These are phyloP conservation scores for Axis porcinus DNA, from an alignment of 2,113 vertebrate species.

Conservation along the genomic window DNA sequence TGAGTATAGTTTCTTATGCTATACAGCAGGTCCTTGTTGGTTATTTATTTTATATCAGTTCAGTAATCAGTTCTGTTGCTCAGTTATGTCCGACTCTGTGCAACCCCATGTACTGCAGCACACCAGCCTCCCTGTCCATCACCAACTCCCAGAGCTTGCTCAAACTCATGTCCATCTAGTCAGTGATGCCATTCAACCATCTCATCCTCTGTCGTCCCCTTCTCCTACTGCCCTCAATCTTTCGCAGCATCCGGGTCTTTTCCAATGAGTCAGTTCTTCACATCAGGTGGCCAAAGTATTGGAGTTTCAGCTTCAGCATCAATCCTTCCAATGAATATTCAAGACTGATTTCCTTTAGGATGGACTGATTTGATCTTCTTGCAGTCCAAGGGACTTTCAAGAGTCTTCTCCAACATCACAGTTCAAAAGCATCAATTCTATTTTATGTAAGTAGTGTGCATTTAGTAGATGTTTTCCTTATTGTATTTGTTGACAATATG, in stretches of 20 bases:
- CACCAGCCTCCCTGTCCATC: neutral
- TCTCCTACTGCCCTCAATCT: neutral
- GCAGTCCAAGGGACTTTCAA: neutral
- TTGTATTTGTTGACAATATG: neutral
- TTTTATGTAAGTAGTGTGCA: neutral
- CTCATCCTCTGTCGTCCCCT: neutral
- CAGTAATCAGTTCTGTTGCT: neutral
- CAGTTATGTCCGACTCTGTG: neutral
- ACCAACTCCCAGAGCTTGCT: neutral
- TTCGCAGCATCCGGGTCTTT: neutral
- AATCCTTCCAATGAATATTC: neutral
- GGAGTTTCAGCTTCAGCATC: neutral
- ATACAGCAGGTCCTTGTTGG: neutral
- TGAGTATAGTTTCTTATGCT: neutral
- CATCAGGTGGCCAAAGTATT: neutral
- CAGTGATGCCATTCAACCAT: neutral
- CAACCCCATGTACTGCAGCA: neutral
- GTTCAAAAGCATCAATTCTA: neutral
- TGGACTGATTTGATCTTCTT: neutral
- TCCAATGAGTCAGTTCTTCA: neutral
- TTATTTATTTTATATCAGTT: neutral
- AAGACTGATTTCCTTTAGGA: neutral
- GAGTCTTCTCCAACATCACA: neutral
- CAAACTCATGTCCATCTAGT: neutral
- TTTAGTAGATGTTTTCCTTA: too few relatives aligned